These are phyloP conservation scores for Hesperia comma DNA, from an alignment of 2,888 invertebrate species.

Conservation along the genomic window DNA sequence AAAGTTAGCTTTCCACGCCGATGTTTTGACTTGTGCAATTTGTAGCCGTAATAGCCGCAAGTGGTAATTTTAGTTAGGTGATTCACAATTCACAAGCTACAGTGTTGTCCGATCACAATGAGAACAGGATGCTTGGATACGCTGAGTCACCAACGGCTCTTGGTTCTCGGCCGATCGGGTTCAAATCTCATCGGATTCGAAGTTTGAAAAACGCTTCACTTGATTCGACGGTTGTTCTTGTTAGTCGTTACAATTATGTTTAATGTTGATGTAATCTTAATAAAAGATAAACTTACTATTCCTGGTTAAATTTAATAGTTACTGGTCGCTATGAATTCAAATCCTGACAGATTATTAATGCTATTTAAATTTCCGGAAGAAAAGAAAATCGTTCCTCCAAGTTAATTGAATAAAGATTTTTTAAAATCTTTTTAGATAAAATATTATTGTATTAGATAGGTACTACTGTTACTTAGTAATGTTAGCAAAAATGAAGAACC, in stretches of 20 bases:
- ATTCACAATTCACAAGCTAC: slow-evolving; percentile 48
- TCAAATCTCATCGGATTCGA: slow-evolving; percentile 29
- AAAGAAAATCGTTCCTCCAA: too few relatives aligned
- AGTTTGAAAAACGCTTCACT: slow-evolving; percentile 24
- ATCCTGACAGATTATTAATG: too few relatives aligned
- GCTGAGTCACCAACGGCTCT: slow-evolving; percentile 54
- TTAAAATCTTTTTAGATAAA: too few relatives aligned
- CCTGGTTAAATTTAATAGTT: too few relatives aligned
- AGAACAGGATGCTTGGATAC: slow-evolving; percentile 56
- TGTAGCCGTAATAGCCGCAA: slow-evolving; percentile 35
- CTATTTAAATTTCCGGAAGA: too few relatives aligned
- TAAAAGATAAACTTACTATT: neutral
- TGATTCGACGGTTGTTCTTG: slow-evolving; percentile 7
- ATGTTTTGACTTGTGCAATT: slow-evolving; percentile 37
- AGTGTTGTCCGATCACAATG: slow-evolving; percentile 61
- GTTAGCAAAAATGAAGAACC: too few relatives aligned
- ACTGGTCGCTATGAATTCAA: too few relatives aligned
- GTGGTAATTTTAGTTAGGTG: slow-evolving; percentile 50
- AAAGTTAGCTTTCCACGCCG: neutral
- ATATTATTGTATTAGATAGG: too few relatives aligned
- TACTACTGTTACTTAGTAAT: too few relatives aligned
- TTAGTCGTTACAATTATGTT: neutral
- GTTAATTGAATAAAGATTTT: too few relatives aligned
- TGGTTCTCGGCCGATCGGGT: slow-evolving; percentile 31
- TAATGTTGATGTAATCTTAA: neutral